Conservation (phyloP, 2,888 invertebrate species). For the Phalangium opilio region DNA sequence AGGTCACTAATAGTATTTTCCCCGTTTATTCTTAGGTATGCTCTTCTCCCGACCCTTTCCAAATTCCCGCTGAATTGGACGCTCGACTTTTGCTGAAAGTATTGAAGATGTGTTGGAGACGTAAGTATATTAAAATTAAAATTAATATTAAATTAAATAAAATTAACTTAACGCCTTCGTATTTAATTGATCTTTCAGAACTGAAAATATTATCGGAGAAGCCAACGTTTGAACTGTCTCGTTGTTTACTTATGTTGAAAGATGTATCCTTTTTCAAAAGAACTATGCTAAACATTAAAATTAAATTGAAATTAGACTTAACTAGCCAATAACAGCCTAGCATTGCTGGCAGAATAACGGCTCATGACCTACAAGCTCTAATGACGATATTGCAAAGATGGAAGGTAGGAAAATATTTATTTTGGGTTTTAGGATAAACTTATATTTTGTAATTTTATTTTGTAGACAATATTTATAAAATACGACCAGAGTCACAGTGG, state of each 20-base stretch:
- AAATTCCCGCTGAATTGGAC: slow-evolving; percentile 42
- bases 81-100: slow-evolving; percentile 44
- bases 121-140: slow-evolving; percentile 23
- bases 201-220: slow-evolving; percentile 36
- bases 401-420: background rate
- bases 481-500: slow-evolving; percentile 35
- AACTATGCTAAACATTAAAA: too few species aligned
- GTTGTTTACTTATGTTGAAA: slow-evolving; percentile 50
- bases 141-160: too few species aligned
- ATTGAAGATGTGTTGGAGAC: slow-evolving; percentile 42
- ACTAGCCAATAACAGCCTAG: too few species aligned
- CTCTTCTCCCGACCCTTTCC: too few species aligned
- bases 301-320: too few species aligned
- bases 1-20: too few species aligned
- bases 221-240: slow-evolving; percentile 47
- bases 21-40: too few species aligned
- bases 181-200: slow-evolving; percentile 8
- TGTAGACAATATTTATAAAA: slow-evolving; percentile 43
- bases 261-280: slow-evolving; percentile 32
- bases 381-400: too few species aligned
- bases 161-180: too few species aligned
- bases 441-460: slow-evolving; percentile 8
- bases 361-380: too few species aligned
- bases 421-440: slow-evolving; percentile 1
- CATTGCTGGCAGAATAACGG: too few species aligned